phyloP scores from a whole-genome alignment of 2,113 vertebrate genomes.

The Psammodynastes pulverulentus region DNA sequence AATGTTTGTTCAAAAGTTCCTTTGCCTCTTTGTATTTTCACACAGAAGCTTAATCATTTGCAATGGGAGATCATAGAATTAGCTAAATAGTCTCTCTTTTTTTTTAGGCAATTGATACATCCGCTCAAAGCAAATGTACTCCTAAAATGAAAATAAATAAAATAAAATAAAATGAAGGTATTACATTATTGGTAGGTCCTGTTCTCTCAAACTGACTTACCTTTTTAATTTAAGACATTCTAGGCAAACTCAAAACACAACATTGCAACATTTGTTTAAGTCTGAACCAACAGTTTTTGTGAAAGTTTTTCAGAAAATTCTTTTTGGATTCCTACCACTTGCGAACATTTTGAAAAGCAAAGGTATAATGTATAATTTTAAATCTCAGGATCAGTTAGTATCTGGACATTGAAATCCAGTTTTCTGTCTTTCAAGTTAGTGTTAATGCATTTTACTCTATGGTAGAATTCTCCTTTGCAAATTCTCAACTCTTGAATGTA shows the following conservation, averaged over 20 bases:
- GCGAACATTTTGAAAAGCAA: constrained; percentile 15
- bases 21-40: constrained; percentile 24
- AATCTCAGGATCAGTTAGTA: background rate
- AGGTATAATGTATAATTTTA: background rate
- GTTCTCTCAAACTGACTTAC: constrained; percentile 25
- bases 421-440: constrained; percentile 37
- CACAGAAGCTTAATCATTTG: constrained; percentile 29
- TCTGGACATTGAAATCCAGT: constrained; percentile 13
- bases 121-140: constrained; percentile 31
- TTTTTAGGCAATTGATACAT: constrained; percentile 22
- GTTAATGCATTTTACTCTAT: constrained; percentile 28
- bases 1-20: constrained; percentile 29
- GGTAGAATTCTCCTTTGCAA: constrained; percentile 11
- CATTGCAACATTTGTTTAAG: too few relatives aligned
- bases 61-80: constrained; percentile 21
- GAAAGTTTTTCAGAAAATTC: constrained; percentile 51
- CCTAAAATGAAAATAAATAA: background rate
- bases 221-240: constrained; percentile 36
- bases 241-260: constrained; percentile 9
- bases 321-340: constrained; percentile 32
- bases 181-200: constrained; percentile 13
- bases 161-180: too few relatives aligned
- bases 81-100: constrained; percentile 23
- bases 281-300: constrained; percentile 36
- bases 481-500: constrained; percentile 20